Conservation (phyloP, 2,113 vertebrate species). For the Andinoacara biseriatus region DNA sequence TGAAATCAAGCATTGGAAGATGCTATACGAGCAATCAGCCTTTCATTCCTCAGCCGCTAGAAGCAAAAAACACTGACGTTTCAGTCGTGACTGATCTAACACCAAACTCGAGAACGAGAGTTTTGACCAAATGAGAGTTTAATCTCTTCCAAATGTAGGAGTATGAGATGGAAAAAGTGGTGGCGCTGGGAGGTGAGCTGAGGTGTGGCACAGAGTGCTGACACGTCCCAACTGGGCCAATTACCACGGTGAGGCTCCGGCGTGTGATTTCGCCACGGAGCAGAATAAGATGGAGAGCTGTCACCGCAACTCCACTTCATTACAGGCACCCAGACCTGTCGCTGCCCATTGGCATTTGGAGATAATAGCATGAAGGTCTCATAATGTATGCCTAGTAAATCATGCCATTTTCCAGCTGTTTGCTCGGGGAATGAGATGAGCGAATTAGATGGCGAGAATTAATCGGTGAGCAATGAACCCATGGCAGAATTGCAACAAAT, state of each 20-base stretch:
- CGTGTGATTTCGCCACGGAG: conserved; percentile 48
- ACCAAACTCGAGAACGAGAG: conserved; percentile 27
- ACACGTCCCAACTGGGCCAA: conserved; percentile 69
- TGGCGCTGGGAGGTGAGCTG: conserved; percentile 56
- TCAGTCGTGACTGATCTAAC: conserved; percentile 4
- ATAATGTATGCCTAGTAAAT: conserved; percentile 37
- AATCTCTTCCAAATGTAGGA: conserved; percentile 49
- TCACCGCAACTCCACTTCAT: conserved; percentile 60
- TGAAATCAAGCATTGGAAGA: conserved; percentile 21
- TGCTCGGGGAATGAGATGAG: conserved; percentile 11
- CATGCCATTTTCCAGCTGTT: conserved; percentile 50
- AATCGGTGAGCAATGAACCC: conserved; percentile 27
- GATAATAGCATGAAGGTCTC: conserved; percentile 56
- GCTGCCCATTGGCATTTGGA: conserved; percentile 42
- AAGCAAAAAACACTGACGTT: background rate
- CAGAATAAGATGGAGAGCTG: conserved; percentile 43
- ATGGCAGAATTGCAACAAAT: conserved; percentile 33
- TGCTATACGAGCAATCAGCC: conserved; percentile 30
- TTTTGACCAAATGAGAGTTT: conserved; percentile 11
- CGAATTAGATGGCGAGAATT: conserved; percentile 26
- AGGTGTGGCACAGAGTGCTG: conserved; percentile 64
- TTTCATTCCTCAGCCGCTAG: conserved; percentile 4
- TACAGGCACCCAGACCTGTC: conserved; percentile 30
- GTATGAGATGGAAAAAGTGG: conserved; percentile 55
- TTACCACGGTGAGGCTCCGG: conserved; percentile 54